These are phyloP conservation scores for Zygogramma bicolorata DNA, from an alignment of 2,888 invertebrate species.

Conservation along the genomic window DNA sequence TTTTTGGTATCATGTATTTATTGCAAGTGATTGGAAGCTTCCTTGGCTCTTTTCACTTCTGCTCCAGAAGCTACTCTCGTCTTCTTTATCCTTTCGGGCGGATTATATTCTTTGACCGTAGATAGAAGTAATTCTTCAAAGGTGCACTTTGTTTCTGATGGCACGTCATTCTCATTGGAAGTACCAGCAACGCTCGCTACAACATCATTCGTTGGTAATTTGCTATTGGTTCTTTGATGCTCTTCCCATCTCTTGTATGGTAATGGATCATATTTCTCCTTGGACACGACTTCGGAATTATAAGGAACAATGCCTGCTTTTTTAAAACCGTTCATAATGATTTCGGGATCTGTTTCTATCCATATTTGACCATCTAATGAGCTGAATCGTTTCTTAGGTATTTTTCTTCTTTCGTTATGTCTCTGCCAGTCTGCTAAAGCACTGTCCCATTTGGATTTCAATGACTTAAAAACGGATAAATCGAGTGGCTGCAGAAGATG, in stretches of 20 bases:
- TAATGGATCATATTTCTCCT: neutral
- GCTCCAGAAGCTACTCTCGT: neutral
- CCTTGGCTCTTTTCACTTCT: neutral
- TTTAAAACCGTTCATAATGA: conserved; percentile 14
- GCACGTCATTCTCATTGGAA: neutral
- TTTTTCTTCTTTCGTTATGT: neutral
- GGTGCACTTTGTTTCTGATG: neutral
- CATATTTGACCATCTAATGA: conserved; percentile 7
- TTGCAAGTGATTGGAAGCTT: neutral
- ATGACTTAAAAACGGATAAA: neutral
- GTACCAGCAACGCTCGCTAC: neutral
- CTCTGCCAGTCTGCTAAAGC: neutral
- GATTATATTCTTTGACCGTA: neutral
- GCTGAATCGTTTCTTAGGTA: conserved; percentile 7
- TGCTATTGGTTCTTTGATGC: neutral
- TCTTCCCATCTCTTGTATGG: conserved; percentile 8
- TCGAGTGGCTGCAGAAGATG: neutral
- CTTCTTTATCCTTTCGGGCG: neutral
- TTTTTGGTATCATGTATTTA: neutral
- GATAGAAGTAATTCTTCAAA: neutral
- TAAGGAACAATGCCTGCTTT: conserved; percentile 5
- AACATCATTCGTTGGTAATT: neutral
- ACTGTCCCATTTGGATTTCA: neutral
- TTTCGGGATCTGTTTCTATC: conserved; percentile 11
- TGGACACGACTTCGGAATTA: conserved; percentile 7